These are phyloP conservation scores for Gryllus longicercus DNA, from an alignment of 2,888 invertebrate genomes.

Conservation along the genomic window DNA sequence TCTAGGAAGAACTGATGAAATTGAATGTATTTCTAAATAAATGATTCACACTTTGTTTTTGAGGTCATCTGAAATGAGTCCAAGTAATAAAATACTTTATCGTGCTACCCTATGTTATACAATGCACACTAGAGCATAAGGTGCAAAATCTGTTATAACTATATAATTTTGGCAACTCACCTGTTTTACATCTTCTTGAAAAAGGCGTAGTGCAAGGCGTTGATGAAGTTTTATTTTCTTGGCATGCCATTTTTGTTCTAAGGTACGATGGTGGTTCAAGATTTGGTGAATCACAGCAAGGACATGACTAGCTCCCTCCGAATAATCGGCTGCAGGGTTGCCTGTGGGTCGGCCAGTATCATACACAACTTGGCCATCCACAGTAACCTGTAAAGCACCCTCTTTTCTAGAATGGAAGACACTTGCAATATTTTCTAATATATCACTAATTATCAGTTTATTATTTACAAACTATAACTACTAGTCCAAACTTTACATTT, in stretches of 20 bases:
- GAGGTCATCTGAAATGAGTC: too few species aligned
- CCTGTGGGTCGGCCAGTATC: conserved; percentile 60
- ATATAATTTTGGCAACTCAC: conserved; percentile 47
- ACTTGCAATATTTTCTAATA: neutral
- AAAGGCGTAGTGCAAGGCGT: conserved; percentile 81
- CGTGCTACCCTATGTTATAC: too few species aligned
- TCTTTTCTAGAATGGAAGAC: neutral
- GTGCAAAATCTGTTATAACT: too few species aligned
- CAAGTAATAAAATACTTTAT: too few species aligned
- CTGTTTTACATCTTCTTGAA: conserved; percentile 97
- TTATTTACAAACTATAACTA: too few species aligned
- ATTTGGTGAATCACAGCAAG: conserved; percentile 95
- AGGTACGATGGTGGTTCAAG: conserved; percentile 85
- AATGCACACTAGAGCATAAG: too few species aligned
- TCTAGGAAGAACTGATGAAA: too few species aligned
- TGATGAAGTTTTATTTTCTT: conserved; percentile 94
- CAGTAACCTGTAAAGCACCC: conserved; percentile 46
- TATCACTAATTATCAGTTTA: too few species aligned
- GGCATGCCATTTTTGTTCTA: conserved; percentile 93
- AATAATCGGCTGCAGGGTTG: conserved; percentile 92
- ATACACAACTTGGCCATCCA: conserved; percentile 49
- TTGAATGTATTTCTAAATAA: too few species aligned
- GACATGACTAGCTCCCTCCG: conserved; percentile 94
- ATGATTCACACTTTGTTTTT: too few species aligned
- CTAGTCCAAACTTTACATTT: too few species aligned